phyloP scores from a whole-genome alignment of 2,888 invertebrate genomes.

The Acrobasis repandana region DNA sequence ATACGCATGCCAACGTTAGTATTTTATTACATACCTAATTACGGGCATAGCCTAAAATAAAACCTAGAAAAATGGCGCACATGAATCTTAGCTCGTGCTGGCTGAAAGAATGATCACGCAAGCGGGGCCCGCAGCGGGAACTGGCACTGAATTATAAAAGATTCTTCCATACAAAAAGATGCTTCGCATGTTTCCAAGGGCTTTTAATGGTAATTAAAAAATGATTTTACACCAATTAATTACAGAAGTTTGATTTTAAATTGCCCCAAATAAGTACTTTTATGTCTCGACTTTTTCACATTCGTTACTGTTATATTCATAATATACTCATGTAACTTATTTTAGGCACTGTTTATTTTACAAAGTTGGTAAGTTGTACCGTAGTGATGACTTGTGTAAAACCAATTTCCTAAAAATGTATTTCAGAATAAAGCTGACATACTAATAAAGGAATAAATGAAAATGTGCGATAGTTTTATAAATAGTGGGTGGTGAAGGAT shows the following conservation, averaged over 20 bases:
- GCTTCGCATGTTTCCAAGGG: slow-evolving; percentile 5
- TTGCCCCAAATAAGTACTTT: not conserved
- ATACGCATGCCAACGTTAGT: not conserved
- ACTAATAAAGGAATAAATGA: slow-evolving; percentile 26
- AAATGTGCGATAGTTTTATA: slow-evolving; percentile 37
- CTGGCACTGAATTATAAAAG: slow-evolving; percentile 16
- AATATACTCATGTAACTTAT: no score
- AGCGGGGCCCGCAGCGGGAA: slow-evolving; percentile 9
- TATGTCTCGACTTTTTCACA: not conserved
- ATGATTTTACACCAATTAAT: slow-evolving; percentile 11
- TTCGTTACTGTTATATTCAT: not conserved
- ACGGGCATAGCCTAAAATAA: slow-evolving; percentile 5
- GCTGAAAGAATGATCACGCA: slow-evolving; percentile 16
- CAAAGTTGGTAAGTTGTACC: not conserved
- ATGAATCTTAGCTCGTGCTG: slow-evolving; percentile 13
- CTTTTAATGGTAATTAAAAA: slow-evolving; percentile 20
- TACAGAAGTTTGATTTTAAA: slow-evolving; percentile 9
- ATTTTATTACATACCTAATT: not conserved
- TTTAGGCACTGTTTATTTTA: no score
- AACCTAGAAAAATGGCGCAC: slow-evolving; percentile 9
- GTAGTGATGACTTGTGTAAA: not conserved
- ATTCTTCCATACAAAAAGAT: slow-evolving; percentile 12
- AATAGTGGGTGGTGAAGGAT: slow-evolving; percentile 48
- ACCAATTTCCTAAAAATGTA: not conserved
- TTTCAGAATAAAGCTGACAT: slow-evolving; percentile 1